Base-by-base conservation (phyloP, 1,140 invertebrate genomes). In the Parapsyche elsis region DNA sequence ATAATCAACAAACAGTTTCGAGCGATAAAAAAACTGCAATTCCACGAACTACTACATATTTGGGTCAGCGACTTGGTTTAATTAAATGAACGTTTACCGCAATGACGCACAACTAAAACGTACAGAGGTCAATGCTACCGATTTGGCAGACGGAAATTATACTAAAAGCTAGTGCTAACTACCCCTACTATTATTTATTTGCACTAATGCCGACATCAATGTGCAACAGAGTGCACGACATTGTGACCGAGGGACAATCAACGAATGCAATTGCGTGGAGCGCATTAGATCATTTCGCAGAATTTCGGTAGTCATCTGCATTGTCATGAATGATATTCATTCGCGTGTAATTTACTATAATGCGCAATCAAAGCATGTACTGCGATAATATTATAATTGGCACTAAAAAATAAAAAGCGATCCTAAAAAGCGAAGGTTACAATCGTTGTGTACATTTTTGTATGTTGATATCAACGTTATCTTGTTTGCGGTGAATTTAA, bases 101-200 rank as follows among this genome's bases (percentile, higher is more conserved):
- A 57, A 75, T 75, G 73, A 75, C 73, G 73, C 73, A 75, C 49
- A 46, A 26, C 73, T n/a, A 75, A 30, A 53, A 46, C 44, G 24
- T 73, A 73, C 23, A 46, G 44, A 75, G 73, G 73, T 75, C 73
- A 75, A 75, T 75, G 73, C 45, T 75, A 75, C 45, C 38, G 4
- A 49, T 49, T 75, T 46, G n/a, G 14, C 45, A 53, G 9, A 16
- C 44, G 26, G 5, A 61, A 75, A 26, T 53, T 21, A 46, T 38
- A 46, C n/a, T 24, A 73, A 67, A 10, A 24, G 21, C 61, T 4
- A 67, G 10, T 67, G 21, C 24, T 16, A 16, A 53, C 16, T 12
- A 14, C 49, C 12, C 1, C 49, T 12, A 53, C 10, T 26, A 26
- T 14, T 26, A 67, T 26, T 12, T 12, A 38, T 38, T 4, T 67